Conservation (phyloP, 2,888 invertebrate genomes). For the Toxonevra muliebris region DNA sequence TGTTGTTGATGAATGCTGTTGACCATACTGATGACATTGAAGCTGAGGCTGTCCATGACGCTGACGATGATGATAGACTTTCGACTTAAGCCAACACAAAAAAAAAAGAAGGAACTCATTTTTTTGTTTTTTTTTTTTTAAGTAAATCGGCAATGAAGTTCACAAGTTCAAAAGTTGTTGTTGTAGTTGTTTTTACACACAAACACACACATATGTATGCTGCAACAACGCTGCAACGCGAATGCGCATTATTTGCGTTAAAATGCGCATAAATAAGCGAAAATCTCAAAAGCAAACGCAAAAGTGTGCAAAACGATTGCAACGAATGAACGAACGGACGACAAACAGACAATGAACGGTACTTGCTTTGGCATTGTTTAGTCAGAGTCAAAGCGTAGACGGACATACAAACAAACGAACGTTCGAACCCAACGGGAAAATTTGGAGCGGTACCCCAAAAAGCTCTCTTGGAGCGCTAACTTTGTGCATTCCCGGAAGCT, state of each 20-base stretch:
- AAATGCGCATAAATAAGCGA: conserved; percentile 52
- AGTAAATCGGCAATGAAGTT: conserved; percentile 41
- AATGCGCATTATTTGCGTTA: conserved; percentile 35
- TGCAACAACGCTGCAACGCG: conserved; percentile 9
- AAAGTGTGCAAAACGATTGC: conserved; percentile 27
- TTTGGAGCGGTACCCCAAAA: too few relatives aligned
- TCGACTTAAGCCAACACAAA: conserved; percentile 14
- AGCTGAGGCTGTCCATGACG: conserved; percentile 1
- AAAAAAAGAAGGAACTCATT: conserved; percentile 15
- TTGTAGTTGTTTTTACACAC: conserved; percentile 6
- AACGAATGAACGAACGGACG: conserved; percentile 5
- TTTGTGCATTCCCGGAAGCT: too few relatives aligned
- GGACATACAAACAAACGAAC: background rate
- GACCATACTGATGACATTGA: conserved; percentile 16
- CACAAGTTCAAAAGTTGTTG: conserved; percentile 49
- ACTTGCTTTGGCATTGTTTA: conserved; percentile 33
- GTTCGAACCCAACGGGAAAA: background rate
- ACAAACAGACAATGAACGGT: conserved; percentile 43
- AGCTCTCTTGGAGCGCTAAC: too few relatives aligned
- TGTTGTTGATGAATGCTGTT: conserved; percentile 24
- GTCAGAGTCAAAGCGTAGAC: conserved; percentile 1
- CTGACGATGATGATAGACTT: conserved; percentile 31
- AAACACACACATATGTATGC: background rate
- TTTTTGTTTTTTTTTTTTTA: conserved; percentile 11
- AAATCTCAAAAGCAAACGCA: conserved; percentile 33